Evolutionary conservation across 2,113 vertebrate genomes (phyloP).

Genomic region (Perognathus longimembris): DNA sequence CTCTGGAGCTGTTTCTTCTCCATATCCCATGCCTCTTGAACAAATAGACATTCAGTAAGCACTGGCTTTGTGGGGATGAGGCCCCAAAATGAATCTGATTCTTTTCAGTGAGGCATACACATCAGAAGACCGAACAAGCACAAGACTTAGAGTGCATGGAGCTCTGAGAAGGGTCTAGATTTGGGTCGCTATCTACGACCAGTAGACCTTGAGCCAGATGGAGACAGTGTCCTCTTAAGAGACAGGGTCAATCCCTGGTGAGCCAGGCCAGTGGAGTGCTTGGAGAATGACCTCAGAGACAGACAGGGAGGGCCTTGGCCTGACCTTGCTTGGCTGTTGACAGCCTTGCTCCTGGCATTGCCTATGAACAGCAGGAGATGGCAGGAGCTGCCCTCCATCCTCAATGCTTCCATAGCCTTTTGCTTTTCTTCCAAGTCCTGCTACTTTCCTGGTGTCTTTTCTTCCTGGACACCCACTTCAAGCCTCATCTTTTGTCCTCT

Average conservation of each 20-base stretch:
- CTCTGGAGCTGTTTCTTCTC: not conserved
- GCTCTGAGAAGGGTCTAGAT: not conserved
- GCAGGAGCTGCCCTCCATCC: not conserved
- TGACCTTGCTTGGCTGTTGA: not conserved
- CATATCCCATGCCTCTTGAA: not conserved
- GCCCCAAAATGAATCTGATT: not conserved
- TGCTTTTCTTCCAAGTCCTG: not conserved
- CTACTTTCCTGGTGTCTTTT: slow-evolving; percentile 19
- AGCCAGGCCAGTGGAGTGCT: not conserved
- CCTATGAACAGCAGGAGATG: not conserved
- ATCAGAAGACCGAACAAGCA: not conserved
- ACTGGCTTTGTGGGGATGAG: not conserved
- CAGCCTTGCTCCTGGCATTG: not conserved
- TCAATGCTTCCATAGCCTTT: slow-evolving; percentile 20
- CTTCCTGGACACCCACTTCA: not conserved
- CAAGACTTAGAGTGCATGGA: not conserved
- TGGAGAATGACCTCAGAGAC: slow-evolving; percentile 62
- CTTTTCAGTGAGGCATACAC: not conserved
- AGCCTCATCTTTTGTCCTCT: not conserved
- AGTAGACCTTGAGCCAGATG: not conserved
- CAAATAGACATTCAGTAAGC: not conserved
- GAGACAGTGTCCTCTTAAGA: not conserved
- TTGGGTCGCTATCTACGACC: not conserved
- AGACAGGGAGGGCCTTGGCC: slow-evolving; percentile 38
- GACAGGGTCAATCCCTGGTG: not conserved